Base-by-base conservation (phyloP, 37 sponge, comb jelly and placozoan genomes). In the Cliona cf. orientalis region DNA sequence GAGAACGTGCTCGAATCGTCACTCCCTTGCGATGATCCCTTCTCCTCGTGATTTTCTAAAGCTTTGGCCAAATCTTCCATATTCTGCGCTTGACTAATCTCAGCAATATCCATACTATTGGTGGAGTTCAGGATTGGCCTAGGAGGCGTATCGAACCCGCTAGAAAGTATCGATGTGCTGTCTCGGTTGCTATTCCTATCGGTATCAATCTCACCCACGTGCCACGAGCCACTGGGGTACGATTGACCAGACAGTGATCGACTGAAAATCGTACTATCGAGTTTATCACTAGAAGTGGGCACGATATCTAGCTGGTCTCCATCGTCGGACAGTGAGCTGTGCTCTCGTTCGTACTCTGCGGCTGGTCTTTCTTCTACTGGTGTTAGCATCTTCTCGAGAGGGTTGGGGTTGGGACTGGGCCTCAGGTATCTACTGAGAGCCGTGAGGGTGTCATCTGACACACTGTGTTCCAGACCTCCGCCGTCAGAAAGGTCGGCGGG, bases 311-410 rank as follows among this genome's bases (percentile, higher is more conserved):
- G 60, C 0, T 69, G 71, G 46, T 72, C 73, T 3, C 72, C 83
- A 6, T 37, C 73, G 17, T 61, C 46, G 0, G 64, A 71, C 1
- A 42, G 3, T 0, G 4, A 1, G 60, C 31, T 56, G 43, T 1
- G 11, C 1, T 34, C 42, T 6, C 35, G 34, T 43, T 69, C 63
- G 56, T 14, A 33, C 46, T 79, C 80, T 29, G 37, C 76, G 1
- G 79, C 66, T 22, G 79, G 58, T 38, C 69, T 17, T 35, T 82
- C 83, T 42, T 71, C 49, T 2, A 82, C 83, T 5, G 83, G 83
- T 12, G 83, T 82, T 37, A 82, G 83, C 72, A 82, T 71, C 40
- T 82, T 71, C 45, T 82, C 72, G 17, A 82, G 31, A 1, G 74
- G 31, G 42, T 6, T 5, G 1, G 65, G 14, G 19, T 3, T 42